Evolutionary conservation across 2,888 invertebrate genomes (phyloP), one percentile per base, ranked within the genome.

Genomic region (Ornithoptera priamus): DNA sequence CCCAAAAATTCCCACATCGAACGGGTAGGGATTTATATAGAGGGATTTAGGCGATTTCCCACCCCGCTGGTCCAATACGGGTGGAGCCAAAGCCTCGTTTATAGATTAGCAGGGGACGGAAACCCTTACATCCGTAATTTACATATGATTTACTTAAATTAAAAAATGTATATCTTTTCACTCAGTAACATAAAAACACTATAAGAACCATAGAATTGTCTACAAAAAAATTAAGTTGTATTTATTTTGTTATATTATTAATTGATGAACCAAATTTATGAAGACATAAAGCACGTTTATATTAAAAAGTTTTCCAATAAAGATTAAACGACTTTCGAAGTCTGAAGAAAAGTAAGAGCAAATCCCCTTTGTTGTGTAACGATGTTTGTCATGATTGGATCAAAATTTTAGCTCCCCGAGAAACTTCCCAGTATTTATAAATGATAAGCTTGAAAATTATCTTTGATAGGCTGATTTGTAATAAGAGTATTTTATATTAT

Each of bases 221-320:
- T 50, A n/a, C 18, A 17, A 50, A 15, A 10, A 50, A 50, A 15
- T 0, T 2, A 15, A 50, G 50, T 5, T 50, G 50, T 17, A 18
- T 46, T 1, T 50, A 59, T 30, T 12, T 59, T 58, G 7, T 60
- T 50, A 39, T 7, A 10, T 39, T 39, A 39, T 39, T 39, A 39
- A 39, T 50, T 42, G n/a, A 12, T 57, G 18, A 57, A 50, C 20
- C n/a, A 57, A 57, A 57, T n/a, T 57, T 8, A 0, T 20, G 20
- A 57, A 57, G 22, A 20, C 18, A 60, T 64, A 68, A 64, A 57
- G 24, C 61, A 66, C 3, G 65, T 30, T 70, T 70, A 58, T 50
- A 70, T 70, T 62, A 70, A 63, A 68, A 70, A 70, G 66, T 70
- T 70, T 61, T 62, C 18, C 62, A 36, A 70, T 66, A 66, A 69